Conservation (phyloP, 2,797 vertebrate genomes). For the Molossus alvarezi region DNA sequence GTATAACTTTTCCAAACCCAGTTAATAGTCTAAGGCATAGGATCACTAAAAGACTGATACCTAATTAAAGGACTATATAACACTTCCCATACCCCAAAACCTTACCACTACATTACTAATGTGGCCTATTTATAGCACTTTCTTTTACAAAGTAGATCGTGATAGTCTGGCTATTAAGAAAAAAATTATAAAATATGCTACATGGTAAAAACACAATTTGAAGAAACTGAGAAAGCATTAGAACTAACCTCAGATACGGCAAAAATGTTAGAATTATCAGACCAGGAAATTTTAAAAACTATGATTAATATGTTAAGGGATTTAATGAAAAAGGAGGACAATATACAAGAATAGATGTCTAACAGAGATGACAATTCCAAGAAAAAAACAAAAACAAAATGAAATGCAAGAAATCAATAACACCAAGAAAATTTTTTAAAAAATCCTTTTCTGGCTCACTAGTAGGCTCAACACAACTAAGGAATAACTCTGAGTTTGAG, state of each 20-base stretch:
- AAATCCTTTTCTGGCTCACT: not conserved
- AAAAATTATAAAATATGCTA: not conserved
- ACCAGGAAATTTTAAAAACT: no score
- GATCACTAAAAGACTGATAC: not conserved
- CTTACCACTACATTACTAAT: no score
- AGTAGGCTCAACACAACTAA: no score
- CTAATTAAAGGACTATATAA: no score
- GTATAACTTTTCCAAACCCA: not conserved
- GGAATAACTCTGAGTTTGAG: no score
- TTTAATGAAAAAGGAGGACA: no score
- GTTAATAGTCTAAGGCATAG: no score
- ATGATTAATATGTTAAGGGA: no score
- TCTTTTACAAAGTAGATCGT: no score
- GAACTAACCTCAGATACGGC: not conserved
- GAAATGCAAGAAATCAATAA: not conserved
- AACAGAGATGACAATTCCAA: not conserved
- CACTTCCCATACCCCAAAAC: no score
- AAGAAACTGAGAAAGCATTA: not conserved
- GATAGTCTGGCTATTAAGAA: not conserved
- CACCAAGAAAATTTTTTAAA: not conserved
- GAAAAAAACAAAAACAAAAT: not conserved
- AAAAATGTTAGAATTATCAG: no score
- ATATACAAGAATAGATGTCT: not conserved
- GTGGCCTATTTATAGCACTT: no score
- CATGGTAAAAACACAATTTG: not conserved